phyloP scores from a whole-genome alignment of 2,888 invertebrate genomes.

The Nasonovia ribisnigri region DNA sequence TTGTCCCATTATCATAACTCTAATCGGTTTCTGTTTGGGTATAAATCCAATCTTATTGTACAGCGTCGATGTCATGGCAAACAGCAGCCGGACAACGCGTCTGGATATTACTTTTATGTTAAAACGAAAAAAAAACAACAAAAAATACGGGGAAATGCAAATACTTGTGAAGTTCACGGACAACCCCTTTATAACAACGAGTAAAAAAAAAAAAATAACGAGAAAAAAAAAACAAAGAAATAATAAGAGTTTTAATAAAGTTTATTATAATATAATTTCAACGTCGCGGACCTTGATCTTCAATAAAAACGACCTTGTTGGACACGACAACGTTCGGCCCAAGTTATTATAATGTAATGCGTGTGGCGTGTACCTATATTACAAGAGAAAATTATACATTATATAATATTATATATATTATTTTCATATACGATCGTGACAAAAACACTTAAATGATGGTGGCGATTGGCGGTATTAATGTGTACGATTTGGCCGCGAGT shows the following conservation, averaged over 20 bases:
- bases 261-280: neutral
- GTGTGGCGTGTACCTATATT: neutral
- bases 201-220: neutral
- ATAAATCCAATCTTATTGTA: slow-evolving; percentile 73
- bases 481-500: neutral
- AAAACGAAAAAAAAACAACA: neutral
- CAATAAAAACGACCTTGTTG: slow-evolving; percentile 12
- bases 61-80: slow-evolving; percentile 57
- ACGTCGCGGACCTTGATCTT: slow-evolving; percentile 27
- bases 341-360: neutral
- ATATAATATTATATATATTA: too few relatives aligned
- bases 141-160: neutral
- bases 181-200: slow-evolving; percentile 21
- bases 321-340: neutral
- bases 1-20: slow-evolving; percentile 84
- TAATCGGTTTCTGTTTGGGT: slow-evolving; percentile 78
- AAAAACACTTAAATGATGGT: neutral
- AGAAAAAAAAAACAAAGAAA: neutral
- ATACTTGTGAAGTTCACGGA: slow-evolving; percentile 39
- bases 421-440: neutral
- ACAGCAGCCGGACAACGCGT: neutral
- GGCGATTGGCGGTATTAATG: neutral
- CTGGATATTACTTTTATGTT: neutral
- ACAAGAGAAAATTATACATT: neutral
- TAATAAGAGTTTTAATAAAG: neutral